Evolutionary conservation across 2,888 invertebrate genomes (phyloP).

Genomic region (Erebia epiphron): DNA sequence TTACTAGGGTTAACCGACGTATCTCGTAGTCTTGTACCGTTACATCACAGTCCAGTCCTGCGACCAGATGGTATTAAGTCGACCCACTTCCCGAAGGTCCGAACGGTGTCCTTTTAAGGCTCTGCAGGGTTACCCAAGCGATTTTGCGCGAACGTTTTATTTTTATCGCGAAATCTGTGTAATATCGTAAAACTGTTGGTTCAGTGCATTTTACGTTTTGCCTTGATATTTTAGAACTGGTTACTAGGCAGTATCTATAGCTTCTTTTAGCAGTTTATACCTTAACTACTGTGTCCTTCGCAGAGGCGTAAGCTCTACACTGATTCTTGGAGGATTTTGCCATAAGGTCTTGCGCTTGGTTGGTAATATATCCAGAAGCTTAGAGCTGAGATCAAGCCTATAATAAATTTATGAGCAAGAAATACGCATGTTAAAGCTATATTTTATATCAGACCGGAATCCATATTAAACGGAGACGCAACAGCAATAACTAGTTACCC

Average conservation of each 20-base stretch:
- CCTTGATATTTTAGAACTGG: constrained; percentile 7
- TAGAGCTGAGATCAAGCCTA: no score
- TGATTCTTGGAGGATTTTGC: neutral
- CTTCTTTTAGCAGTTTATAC: neutral
- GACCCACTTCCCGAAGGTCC: constrained; percentile 79
- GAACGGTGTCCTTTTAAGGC: constrained; percentile 67
- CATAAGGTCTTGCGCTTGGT: neutral
- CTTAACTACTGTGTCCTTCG: neutral
- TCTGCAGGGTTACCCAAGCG: constrained; percentile 69
- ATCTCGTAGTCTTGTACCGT: constrained; percentile 47
- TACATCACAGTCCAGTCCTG: constrained; percentile 61
- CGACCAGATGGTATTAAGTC: constrained; percentile 75
- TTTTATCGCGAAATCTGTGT: constrained; percentile 35
- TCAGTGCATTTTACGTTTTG: constrained; percentile 1
- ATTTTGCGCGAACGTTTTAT: constrained; percentile 32
- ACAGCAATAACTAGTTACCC: no score
- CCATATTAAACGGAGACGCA: no score
- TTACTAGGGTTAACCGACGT: constrained; percentile 31
- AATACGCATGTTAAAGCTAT: no score
- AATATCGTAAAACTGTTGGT: constrained; percentile 23
- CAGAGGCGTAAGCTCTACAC: neutral
- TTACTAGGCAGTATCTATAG: neutral
- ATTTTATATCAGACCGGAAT: no score
- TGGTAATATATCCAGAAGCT: neutral
- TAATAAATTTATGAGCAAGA: no score